Conservation (phyloP, 2,113 vertebrate species). For the Hyperopisus bebe region DNA sequence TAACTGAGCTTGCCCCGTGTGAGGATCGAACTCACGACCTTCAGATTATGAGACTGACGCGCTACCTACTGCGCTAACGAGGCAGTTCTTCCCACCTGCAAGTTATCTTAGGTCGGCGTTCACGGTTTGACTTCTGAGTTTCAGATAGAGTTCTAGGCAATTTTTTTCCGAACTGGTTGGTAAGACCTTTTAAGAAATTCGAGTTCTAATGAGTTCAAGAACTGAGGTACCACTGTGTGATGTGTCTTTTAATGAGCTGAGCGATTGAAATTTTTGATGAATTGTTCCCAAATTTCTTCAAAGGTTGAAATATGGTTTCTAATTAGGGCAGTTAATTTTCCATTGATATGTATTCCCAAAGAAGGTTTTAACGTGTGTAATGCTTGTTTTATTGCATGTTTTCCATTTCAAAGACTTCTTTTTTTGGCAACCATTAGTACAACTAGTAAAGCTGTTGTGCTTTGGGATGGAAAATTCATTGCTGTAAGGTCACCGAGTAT, state of each 20-base stretch:
- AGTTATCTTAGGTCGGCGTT: too few relatives aligned
- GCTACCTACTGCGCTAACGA: too few relatives aligned
- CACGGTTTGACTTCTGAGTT: too few relatives aligned
- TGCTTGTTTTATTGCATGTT: neutral
- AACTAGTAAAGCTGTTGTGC: neutral
- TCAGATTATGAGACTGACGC: too few relatives aligned
- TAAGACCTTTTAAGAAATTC: too few relatives aligned
- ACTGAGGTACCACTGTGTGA: too few relatives aligned
- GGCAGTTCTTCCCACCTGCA: too few relatives aligned
- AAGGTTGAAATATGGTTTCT: neutral
- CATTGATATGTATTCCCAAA: neutral
- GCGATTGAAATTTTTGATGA: neutral
- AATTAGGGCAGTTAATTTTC: neutral
- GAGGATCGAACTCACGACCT: too few relatives aligned
- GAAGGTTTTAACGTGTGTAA: neutral
- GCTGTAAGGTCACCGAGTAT: neutral
- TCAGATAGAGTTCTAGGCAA: too few relatives aligned
- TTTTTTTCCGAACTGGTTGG: too few relatives aligned
- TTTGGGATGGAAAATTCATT: neutral
- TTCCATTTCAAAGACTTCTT: neutral
- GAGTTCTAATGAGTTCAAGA: too few relatives aligned
- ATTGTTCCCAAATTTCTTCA: neutral
- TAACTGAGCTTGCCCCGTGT: too few relatives aligned
- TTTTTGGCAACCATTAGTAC: neutral
- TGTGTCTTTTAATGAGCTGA: neutral